A percentile compares a stretch with the other conserved stretches of the same genome.
Conservation (phyloP, 2,113 vertebrate species). For the Falco punctatus region DNA sequence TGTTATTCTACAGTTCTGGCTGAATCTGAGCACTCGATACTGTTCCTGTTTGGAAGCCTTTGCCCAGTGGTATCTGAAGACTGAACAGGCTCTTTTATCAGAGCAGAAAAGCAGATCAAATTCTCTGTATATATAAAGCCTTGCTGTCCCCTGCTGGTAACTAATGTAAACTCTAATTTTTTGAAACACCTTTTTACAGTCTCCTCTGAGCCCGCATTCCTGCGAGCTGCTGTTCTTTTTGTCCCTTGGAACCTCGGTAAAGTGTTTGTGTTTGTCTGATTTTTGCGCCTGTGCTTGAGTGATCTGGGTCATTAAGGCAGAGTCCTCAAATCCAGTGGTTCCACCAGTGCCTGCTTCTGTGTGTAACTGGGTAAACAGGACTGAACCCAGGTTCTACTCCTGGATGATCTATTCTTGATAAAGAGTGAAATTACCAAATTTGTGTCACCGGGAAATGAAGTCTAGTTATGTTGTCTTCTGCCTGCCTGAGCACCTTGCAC, state of each 20-base stretch:
- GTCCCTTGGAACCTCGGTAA: background rate
- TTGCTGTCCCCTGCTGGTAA: slow-evolving; percentile 46
- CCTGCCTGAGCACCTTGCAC: background rate
- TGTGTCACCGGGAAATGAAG: background rate
- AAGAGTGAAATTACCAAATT: background rate
- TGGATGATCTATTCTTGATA: background rate
- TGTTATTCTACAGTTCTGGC: background rate
- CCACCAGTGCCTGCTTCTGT: background rate
- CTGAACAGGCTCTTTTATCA: background rate
- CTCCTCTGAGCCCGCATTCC: background rate
- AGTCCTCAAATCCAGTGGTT: background rate
- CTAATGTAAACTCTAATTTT: background rate
- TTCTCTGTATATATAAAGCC: background rate
- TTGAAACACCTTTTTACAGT: background rate
- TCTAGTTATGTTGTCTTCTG: background rate
- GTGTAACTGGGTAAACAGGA: background rate
- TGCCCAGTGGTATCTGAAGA: background rate
- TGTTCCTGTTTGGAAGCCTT: background rate
- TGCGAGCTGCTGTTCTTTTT: background rate
- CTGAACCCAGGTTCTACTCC: background rate
- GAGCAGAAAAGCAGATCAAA: background rate
- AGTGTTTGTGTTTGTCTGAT: background rate
- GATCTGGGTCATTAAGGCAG: background rate
- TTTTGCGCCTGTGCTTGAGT: background rate
- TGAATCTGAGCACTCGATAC: background rate